These are phyloP conservation scores for Drosophila pruinosa DNA, from an alignment of 1,140 invertebrate genomes.

Conservation along the genomic window DNA sequence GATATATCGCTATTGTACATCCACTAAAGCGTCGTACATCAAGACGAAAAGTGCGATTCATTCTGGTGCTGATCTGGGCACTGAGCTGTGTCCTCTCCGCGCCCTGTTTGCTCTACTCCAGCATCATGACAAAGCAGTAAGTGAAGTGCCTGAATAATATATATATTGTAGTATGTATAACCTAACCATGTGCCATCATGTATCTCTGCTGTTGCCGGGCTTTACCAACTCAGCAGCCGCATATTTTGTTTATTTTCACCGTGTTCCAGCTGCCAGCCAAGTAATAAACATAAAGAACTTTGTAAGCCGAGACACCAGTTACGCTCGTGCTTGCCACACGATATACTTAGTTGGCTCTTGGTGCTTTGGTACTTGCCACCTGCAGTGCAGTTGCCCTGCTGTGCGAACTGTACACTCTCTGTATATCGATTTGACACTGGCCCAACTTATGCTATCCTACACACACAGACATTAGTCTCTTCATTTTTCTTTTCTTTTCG, in stretches of 20 bases:
- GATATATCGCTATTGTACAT: constrained; percentile 95
- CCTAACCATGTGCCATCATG: not conserved
- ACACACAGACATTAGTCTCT: not conserved
- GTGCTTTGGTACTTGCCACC: constrained; percentile 10
- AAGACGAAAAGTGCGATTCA: constrained; percentile 88
- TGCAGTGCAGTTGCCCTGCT: constrained; percentile 22
- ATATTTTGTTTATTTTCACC: constrained; percentile 24
- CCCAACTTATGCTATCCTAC: not conserved
- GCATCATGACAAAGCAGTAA: constrained; percentile 89
- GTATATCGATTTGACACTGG: constrained; percentile 4
- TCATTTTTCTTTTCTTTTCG: not conserved
- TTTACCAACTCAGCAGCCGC: not conserved
- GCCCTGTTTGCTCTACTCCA: constrained; percentile 93
- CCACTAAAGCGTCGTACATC: constrained; percentile 94
- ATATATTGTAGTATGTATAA: constrained; percentile 1
- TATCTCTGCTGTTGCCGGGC: not conserved
- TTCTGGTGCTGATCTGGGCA: constrained; percentile 92
- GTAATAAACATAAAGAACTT: constrained; percentile 62
- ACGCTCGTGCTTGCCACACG: constrained; percentile 1
- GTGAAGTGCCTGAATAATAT: constrained; percentile 44
- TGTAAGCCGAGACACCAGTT: constrained; percentile 37
- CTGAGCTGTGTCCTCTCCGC: constrained; percentile 90
- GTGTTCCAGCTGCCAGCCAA: not conserved
- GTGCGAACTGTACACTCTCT: not conserved
- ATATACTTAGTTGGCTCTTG: not conserved